Evolutionary conservation across 2,113 vertebrate genomes (phyloP), one percentile per base, ranked within the genome.

Genomic region (Rutilus rutilus): DNA sequence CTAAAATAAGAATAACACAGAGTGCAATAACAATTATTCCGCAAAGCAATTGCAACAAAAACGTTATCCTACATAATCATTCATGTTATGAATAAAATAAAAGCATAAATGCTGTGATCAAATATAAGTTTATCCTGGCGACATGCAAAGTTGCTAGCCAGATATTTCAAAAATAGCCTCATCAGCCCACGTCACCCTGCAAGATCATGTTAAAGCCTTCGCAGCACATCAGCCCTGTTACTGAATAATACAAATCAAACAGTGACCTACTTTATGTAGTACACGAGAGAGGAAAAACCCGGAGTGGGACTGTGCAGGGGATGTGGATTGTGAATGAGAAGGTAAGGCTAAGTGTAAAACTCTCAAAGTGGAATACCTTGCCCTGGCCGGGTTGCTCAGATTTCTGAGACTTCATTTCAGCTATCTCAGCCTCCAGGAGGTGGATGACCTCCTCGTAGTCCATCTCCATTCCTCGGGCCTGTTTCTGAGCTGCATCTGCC

Each of bases 371-470:
- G 7, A 74, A 33, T 95, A 96, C 95, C 94, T 96, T 96, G 92
- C 90, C 91, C 75, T 94, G 90, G 86, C 91, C 91, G 7, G 95
- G 93, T 36, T 92, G 94, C 89, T 96, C 95, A 25, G 86, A 30
- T 6, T 95, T 95, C 92, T 96, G 96, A 86, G 94, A 92, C 95
- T 98, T 98, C 59, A 99, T 95, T 90, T 98, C 96, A 0, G 95
- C 90, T 21, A 98, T 97, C 95, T 99, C 97, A 12, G 95, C 94
- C 93, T 99, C 97, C 76, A 99, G 87, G 10, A 99, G 96, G 89
- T 91, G 95, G 93, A 99, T 96, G 60, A 99, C 97, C 91, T 99
- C 97, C 87, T 99, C 97, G 0, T 98, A 99, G 95, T 99, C 98
- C 96, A 96, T 95, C 92, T 99, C 97, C 96, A 99, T 97, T 0